Base-by-base conservation (phyloP, 2,797 vertebrate genomes). In the Psittacula echo region DNA sequence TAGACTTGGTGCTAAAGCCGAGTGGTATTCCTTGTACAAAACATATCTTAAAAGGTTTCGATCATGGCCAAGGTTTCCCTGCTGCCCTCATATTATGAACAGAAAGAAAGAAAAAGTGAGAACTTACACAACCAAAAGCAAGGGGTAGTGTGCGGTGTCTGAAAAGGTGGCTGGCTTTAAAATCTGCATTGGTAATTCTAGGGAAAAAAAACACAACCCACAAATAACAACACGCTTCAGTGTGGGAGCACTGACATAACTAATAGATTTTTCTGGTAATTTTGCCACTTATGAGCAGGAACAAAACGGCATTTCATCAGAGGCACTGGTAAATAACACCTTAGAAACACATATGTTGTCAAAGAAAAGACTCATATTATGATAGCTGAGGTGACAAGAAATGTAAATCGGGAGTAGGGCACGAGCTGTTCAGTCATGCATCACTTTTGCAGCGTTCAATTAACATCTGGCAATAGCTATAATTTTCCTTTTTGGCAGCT, bases 81-180 rank as follows among this genome's bases (percentile, higher is more conserved):
- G 1, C 26, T 72, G 14, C 37, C 56, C 37, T 81, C 19, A 65
- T 6, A 72, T 66, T 0, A 2, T 44, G 5, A 61, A 56, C 7
- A 80, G 53, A 47, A 68, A 58, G n/a, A 67, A 92, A 42, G 24
- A 44, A 30, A 0, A 10, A 73, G 16, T 0, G 0, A 27, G 89
- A 97, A 99, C 99, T 99, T 96, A 99, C 99, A 99, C 99, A 27
- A 99, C 97, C 93, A 99, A 98, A 77, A 99, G 98, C 96, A 99
- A 89, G 6, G 99, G 99, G 96, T 99, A 99, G 96, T 99, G 98
- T 0, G 98, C 84, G 0, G 98, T 98, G 2, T 99, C 98, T 1
- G 97, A 74, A 87, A 99, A 99, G 37, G 98, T 98, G 8, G 99
- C 99, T 3, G 99, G 99, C 97, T 99, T 99, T 95, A 99, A 97